Evolutionary conservation across 2,797 vertebrate genomes (phyloP), one percentile per base, ranked within the genome.

Genomic region (Hippopotamyrus pictus): DNA sequence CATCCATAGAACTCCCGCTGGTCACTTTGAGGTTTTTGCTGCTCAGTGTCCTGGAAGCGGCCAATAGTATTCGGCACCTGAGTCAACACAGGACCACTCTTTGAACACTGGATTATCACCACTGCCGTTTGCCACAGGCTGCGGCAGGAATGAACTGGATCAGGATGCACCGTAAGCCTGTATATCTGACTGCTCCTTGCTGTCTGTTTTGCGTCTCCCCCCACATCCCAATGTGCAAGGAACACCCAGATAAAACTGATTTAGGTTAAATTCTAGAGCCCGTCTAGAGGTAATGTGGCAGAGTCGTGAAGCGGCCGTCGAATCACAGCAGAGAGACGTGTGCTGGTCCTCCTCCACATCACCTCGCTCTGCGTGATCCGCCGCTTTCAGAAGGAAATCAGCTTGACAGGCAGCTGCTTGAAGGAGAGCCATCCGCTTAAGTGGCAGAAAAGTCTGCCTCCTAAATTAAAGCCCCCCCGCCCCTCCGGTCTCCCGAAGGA

Each of bases 1-100:
- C 51, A 54, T 69, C 41, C 41, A 17, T 9, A 46, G 19, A n/a
- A 7, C 53, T 65, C 12, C 37, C 37, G 54, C 22, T 22, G 29
- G 12, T 9, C 29, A 25, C n/a, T n/a, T 22, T 29, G 1, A 3
- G 14, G 37, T 11, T 44, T 50, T 85, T 1, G 3, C 83, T 90
- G 88, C 89, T 90, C 46, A 0, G 82, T 88, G 83, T 89, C 46
- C 89, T 91, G 84, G 89, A 89, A 51, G 62, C n/a, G 12, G 48
- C 37, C 76, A 89, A 53, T 4, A 9, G 84, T 14, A 57, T 54
- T 29, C 29, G 8, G 85, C 9, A 9, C 7, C n/a, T 17, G 29
- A 29, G 50, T 51, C 50, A 54, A 22, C 51, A 37, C 8, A 19
- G 50, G 29, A 6, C 12, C 50, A 29, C 29, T 57, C 51, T 86